phyloP scores from a whole-genome alignment of 2,113 vertebrate genomes.

The Centropristis striata region DNA sequence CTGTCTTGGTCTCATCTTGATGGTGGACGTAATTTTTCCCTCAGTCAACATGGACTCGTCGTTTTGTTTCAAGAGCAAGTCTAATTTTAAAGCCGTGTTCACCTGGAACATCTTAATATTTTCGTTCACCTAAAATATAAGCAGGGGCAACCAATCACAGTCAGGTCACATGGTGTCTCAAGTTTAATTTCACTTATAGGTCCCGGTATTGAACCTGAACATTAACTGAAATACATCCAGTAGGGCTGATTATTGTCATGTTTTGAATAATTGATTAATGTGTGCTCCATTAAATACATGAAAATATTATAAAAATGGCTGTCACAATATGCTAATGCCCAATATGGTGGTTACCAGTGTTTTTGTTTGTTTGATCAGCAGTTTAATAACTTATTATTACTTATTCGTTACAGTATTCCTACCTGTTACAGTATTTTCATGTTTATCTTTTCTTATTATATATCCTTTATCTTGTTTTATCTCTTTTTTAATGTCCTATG shows the following conservation, averaged over 20 bases:
- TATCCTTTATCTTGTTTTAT: too few relatives aligned
- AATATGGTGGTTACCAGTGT: not conserved
- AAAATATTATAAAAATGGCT: not conserved
- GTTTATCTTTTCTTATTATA: too few relatives aligned
- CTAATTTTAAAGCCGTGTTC: not conserved
- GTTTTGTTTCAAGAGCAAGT: not conserved
- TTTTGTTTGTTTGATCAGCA: not conserved
- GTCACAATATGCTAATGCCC: not conserved
- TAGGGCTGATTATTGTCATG: not conserved
- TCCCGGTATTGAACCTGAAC: not conserved
- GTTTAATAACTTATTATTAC: too few relatives aligned
- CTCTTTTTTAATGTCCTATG: too few relatives aligned
- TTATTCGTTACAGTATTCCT: too few relatives aligned
- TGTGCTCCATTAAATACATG: not conserved
- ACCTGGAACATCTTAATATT: not conserved
- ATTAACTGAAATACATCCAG: not conserved
- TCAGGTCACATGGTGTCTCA: too few relatives aligned
- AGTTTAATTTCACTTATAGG: not conserved
- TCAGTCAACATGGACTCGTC: not conserved
- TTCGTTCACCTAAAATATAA: too few relatives aligned
- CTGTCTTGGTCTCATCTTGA: constrained; percentile 14
- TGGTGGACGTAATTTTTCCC: not conserved
- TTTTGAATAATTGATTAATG: not conserved
- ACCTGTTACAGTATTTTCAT: too few relatives aligned
- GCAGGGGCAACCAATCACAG: not conserved